A percentile compares a stretch with the other conserved stretches of the same genome.
Conservation (phyloP, 2,797 vertebrate species). For the Ficedula albicollis region DNA sequence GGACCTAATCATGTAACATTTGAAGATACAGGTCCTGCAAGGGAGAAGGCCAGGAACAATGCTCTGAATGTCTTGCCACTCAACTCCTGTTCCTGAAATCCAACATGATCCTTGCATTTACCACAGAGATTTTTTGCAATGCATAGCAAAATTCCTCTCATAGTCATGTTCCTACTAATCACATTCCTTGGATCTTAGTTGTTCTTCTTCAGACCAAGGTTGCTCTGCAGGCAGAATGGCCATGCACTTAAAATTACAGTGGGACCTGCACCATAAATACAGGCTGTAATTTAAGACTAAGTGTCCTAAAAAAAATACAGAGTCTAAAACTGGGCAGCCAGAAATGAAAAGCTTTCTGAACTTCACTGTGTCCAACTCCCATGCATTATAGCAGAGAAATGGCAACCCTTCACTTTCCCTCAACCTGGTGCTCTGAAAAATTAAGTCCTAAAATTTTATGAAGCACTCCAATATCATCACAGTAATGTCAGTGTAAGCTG, state of each 20-base stretch:
- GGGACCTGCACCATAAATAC: not conserved
- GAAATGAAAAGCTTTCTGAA: not conserved
- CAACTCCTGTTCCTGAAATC: not conserved
- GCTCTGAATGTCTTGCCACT: not conserved
- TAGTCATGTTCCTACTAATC: not conserved
- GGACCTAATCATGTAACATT: not conserved
- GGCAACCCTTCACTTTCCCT: not conserved
- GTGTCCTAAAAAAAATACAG: not conserved
- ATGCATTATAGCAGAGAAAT: not conserved
- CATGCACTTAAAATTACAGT: not conserved
- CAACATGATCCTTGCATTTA: not conserved
- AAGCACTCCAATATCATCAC: not conserved
- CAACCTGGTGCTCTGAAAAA: not conserved
- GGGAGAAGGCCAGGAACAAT: not conserved
- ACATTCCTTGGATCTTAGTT: not conserved
- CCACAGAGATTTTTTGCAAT: not conserved
- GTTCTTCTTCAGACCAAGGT: not conserved
- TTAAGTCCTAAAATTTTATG: not conserved
- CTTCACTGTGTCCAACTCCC: not conserved
- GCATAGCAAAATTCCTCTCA: not conserved
- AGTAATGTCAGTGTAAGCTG: not conserved
- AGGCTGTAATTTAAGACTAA: not conserved
- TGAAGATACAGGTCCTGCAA: not conserved
- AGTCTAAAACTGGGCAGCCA: not conserved
- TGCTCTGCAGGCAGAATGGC: not conserved